Conservation (phyloP, 1,140 invertebrate species). For the Sycophila sp. region DNA sequence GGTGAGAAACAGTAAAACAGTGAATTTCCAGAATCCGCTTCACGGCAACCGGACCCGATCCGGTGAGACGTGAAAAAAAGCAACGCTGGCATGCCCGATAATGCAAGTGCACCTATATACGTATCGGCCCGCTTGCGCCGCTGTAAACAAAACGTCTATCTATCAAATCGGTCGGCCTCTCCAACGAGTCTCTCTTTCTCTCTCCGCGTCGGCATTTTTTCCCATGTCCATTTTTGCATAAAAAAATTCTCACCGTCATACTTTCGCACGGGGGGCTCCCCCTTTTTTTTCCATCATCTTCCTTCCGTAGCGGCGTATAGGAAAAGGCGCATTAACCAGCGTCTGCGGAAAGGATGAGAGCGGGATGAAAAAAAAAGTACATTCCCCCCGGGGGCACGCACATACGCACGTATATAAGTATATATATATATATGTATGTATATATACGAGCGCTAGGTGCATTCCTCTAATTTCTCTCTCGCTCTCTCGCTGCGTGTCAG, state of each 20-base stretch:
- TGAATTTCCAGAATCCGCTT: slow-evolving; percentile 20
- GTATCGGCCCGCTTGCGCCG: slow-evolving; percentile 2
- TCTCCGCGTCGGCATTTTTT: slow-evolving; percentile 50
- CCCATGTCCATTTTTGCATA: slow-evolving; percentile 66
- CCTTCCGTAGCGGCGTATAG: not conserved
- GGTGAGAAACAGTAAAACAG: slow-evolving; percentile 27
- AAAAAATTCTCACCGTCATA: slow-evolving; percentile 63
- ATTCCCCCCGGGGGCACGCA: slow-evolving; percentile 38
- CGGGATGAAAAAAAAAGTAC: slow-evolving; percentile 30
- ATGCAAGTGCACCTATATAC: not conserved
- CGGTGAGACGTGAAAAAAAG: not conserved
- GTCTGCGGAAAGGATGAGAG: slow-evolving; percentile 24
- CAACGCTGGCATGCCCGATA: not conserved
- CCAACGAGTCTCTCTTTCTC: not conserved
- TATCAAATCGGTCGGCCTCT: not conserved
- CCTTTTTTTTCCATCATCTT: not conserved
- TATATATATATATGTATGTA: too few species aligned
- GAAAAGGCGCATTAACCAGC: slow-evolving; percentile 32
- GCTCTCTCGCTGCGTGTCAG: slow-evolving; percentile 28
- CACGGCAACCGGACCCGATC: too few species aligned
- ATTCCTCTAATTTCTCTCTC: slow-evolving; percentile 43
- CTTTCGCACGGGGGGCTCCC: slow-evolving; percentile 59
- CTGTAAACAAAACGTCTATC: slow-evolving; percentile 8
- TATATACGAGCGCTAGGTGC: slow-evolving; percentile 55
- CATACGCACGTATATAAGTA: not conserved